phyloP scores from a whole-genome alignment of 35 echinoderm and acorn worm genomes.

The Lytechinus variegatus region DNA sequence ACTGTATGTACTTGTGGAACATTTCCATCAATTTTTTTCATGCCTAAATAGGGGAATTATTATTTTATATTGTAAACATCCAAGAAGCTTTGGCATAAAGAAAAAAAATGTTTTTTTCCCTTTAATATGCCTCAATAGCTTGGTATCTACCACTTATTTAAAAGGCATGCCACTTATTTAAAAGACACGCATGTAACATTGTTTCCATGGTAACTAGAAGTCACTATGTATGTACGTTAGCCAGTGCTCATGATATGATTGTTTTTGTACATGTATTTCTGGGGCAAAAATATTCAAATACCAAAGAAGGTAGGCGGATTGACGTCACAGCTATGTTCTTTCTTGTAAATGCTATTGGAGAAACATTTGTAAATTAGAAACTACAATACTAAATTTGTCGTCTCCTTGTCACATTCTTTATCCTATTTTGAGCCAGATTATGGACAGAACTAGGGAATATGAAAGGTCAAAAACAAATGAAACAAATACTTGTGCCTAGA shows the following conservation, averaged over 20 bases:
- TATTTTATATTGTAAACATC: background rate
- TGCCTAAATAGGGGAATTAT: background rate
- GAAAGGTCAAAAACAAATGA: too few relatives aligned
- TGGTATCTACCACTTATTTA: background rate
- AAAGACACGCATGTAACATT: background rate
- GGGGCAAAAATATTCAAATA: background rate
- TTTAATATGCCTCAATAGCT: background rate
- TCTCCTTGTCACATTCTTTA: too few relatives aligned
- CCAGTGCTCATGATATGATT: background rate
- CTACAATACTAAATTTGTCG: too few relatives aligned
- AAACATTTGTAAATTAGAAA: too few relatives aligned
- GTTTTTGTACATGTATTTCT: too few relatives aligned
- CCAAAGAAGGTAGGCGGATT: background rate
- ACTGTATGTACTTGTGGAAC: too few relatives aligned
- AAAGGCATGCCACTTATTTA: too few relatives aligned
- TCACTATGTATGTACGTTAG: background rate
- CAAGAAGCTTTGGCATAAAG: background rate
- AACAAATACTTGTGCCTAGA: too few relatives aligned
- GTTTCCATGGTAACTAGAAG: background rate
- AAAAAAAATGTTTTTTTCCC: too few relatives aligned
- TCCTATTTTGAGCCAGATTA: too few relatives aligned
- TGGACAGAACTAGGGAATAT: too few relatives aligned
- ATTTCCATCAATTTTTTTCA: too few relatives aligned
- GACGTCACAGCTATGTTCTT: background rate
- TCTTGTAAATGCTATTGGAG: background rate